Base-by-base conservation (phyloP, 2,888 invertebrate species). In the Eremobia ochroleuca region DNA sequence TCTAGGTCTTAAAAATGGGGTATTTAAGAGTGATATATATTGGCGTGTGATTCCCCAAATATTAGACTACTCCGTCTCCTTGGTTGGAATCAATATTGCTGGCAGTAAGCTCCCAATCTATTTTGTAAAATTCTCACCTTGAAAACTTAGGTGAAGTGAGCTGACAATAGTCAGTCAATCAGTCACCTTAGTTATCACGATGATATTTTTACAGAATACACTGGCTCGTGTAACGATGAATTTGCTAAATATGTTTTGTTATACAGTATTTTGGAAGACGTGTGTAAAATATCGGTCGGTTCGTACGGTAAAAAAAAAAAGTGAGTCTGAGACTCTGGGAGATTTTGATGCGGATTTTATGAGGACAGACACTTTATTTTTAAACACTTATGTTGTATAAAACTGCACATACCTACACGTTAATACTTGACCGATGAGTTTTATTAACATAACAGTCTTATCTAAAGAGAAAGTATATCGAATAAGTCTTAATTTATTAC, bases 381-480 rank as follows among this genome's bases (percentile, higher is more conserved):
- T 28, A 68, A 64, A 68, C 21, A 37, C 15, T 11, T 13, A 58
- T 28, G 28, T 49, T 25, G 25, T 75, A 66, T 3, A 58, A 79
- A 74, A 64, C 15, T 65, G 40, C 18, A 37, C n/a, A 79, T 79
- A 78, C 72, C 72, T 59, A 79, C 58, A 55, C 55, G 28, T 73
- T 28, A 43, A 66, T 21, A 78, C 65, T 79, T 76, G 71, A 65
- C 74, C 76, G 61, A 52, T 62, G 49, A 68, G 25, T 81, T 62
- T 83, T 81, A 83, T 74, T 77, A 80, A 79, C 65, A 66, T 62
- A 83, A 75, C 71, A 55, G 34, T 59, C 61, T 83, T 83, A 83
- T 83, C 83, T 85, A 21, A 64, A 70, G 49, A 87, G 87, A 80
- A 87, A 84, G 81, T 79, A 83, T 76, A 83, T 80, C 62, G 49